These are phyloP conservation scores for Tryphoninae sp. DNA, from an alignment of 2,888 invertebrate species.

Conservation along the genomic window DNA sequence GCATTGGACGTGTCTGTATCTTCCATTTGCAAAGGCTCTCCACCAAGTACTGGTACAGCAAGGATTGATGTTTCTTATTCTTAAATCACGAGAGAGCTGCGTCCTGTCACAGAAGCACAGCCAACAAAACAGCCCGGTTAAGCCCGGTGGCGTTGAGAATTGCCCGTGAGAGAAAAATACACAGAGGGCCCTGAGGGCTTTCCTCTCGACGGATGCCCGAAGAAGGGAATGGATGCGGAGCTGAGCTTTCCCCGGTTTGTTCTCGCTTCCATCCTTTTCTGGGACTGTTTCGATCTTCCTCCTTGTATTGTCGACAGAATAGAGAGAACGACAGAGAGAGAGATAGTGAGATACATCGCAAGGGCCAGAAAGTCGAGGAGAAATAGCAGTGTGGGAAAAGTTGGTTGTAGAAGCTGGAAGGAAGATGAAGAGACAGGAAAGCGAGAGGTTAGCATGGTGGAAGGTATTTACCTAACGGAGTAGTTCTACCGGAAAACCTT, in stretches of 20 bases:
- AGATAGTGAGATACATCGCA: constrained; percentile 19
- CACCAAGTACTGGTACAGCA: not conserved
- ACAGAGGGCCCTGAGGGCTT: constrained; percentile 16
- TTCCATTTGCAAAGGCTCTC: not conserved
- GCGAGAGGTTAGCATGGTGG: constrained; percentile 17
- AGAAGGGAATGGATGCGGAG: constrained; percentile 43
- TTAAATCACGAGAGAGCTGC: constrained; percentile 42
- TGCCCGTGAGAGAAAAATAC: constrained; percentile 13
- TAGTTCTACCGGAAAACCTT: constrained; percentile 60
- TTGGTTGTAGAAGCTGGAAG: constrained; percentile 30
- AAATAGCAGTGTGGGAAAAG: constrained; percentile 36
- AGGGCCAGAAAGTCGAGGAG: constrained; percentile 16
- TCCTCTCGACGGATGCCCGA: constrained; percentile 29
- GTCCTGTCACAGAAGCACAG: constrained; percentile 35
- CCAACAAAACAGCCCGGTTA: constrained; percentile 1
- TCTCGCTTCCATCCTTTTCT: constrained; percentile 6
- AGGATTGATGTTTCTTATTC: constrained; percentile 31
- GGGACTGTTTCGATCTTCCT: constrained; percentile 14
- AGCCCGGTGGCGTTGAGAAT: constrained; percentile 16
- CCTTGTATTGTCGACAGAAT: constrained; percentile 40
- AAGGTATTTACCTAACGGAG: constrained; percentile 61
- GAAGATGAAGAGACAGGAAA: constrained; percentile 43
- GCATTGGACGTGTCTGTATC: not conserved
- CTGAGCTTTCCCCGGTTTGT: constrained; percentile 40
- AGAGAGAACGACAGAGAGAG: not conserved